Base-by-base conservation (phyloP, 2,113 vertebrate species). In the Pomatorhinus ruficollis region DNA sequence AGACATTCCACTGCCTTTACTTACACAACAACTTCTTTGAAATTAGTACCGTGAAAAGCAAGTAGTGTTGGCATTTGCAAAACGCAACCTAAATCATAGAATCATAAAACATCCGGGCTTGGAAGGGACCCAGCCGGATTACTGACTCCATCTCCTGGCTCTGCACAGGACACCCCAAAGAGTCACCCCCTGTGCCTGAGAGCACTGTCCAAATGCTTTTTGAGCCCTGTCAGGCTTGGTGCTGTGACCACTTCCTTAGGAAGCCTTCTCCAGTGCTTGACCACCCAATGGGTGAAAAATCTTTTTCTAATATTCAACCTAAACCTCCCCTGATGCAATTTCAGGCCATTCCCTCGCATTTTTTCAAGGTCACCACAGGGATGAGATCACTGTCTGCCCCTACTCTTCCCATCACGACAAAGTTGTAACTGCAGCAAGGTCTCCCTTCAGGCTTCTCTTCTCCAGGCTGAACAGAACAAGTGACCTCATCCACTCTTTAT, bases 251-350 rank as follows among this genome's bases (percentile, higher is more conserved):
- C 6, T n/a, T 44, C 27, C 6, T 42, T 45, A 12, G 28, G 19
- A 18, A 59, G 7, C 8, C 9, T 30, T 12, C 50, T 44, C 15
- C 1, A 4, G 52, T 16, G 19, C 12, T n/a, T 0, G 3, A 14
- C 3, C 12, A 74, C 23, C 10, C 22, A 10, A 22, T 17, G 10
- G 13, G 8, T 4, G 40, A 40, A 63, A 45, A 71, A 35, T 13
- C 7, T 49, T 49, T 35, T 27, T 11, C 35, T 64, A 5, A n/a
- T 59, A 66, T 8, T 19, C 53, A n/a, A 2, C 23, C 6, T 52
- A 52, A 74, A 71, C 6, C 16, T 31, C 3, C 5, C 15, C 10
- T 33, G 22, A 44, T 30, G 54, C 15, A 65, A 12, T 10, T 44
- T 72, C 5, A n/a, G 20, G 12, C 19, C 12, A 20, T 15, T 45